Evolutionary conservation across 2,113 vertebrate genomes (phyloP).

Genomic region (Corythaixoides concolor): DNA sequence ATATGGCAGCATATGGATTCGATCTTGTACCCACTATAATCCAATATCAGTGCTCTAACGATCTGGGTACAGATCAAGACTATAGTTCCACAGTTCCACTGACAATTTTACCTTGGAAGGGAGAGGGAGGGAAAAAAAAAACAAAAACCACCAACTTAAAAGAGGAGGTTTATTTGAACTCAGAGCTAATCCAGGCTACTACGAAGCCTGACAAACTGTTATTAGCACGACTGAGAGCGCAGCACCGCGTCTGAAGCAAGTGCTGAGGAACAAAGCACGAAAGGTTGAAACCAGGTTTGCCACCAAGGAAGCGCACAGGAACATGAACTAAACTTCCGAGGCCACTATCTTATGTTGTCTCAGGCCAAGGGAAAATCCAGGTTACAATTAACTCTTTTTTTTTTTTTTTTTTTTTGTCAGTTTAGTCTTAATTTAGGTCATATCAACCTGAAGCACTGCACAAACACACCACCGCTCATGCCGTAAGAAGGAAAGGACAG

Average conservation of each 20-base stretch:
- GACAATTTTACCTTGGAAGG: not conserved
- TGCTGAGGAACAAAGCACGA: not conserved
- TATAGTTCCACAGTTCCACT: not conserved
- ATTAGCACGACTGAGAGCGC: not conserved
- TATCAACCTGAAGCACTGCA: not conserved
- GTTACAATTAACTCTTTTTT: not conserved
- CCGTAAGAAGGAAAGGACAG: not conserved
- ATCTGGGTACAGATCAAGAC: not conserved
- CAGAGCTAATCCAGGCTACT: not conserved
- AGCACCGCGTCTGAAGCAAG: not conserved
- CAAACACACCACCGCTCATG: not conserved
- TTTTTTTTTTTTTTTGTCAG: not conserved
- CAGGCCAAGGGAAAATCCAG: not conserved
- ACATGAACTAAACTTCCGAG: not conserved
- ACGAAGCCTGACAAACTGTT: not conserved
- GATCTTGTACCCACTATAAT: not conserved
- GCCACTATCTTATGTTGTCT: not conserved
- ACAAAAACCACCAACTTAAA: not conserved
- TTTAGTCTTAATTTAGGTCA: not conserved
- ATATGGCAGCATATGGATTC: not conserved
- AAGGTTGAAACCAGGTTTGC: not conserved
- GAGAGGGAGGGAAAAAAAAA: not conserved
- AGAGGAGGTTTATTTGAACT: not conserved
- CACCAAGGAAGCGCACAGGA: not conserved
- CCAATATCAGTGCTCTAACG: not conserved